These are phyloP conservation scores for Mus spicilegus DNA, from an alignment of 2,113 vertebrate genomes.

Conservation along the genomic window DNA sequence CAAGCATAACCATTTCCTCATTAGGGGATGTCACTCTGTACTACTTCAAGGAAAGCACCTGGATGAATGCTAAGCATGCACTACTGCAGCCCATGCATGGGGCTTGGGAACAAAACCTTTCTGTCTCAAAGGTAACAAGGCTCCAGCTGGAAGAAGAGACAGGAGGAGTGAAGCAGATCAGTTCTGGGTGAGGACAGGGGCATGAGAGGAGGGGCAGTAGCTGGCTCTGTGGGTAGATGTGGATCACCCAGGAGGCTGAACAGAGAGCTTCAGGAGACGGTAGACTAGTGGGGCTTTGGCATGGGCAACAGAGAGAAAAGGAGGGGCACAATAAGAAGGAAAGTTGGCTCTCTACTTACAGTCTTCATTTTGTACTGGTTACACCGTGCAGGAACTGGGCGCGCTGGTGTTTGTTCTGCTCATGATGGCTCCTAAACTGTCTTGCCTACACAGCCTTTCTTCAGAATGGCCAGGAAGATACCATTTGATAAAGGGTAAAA, in stretches of 20 bases:
- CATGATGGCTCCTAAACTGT: background rate
- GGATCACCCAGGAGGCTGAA: rapidly evolving
- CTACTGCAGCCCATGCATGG: background rate
- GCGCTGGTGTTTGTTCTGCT: background rate
- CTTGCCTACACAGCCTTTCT: background rate
- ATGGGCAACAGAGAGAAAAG: background rate
- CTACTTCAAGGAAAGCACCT: background rate
- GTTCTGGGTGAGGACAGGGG: no score
- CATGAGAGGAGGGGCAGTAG: rapidly evolving
- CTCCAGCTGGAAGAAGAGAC: background rate
- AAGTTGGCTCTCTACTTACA: rapidly evolving
- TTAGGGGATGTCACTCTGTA: background rate
- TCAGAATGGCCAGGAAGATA: background rate
- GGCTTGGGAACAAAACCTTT: background rate
- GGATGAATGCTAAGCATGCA: background rate
- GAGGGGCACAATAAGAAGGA: background rate
- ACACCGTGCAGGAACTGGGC: rapidly evolving
- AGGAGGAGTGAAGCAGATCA: background rate
- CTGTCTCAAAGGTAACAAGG: background rate
- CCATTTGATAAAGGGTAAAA: background rate
- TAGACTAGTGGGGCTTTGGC: background rate
- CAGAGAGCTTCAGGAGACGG: background rate
- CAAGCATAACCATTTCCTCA: background rate
- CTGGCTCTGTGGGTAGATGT: rapidly evolving
- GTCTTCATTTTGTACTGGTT: background rate